Evolutionary conservation across 2,797 vertebrate genomes (phyloP), one percentile per base, ranked within the genome.

Genomic region (Melanotaenia boesemani): DNA sequence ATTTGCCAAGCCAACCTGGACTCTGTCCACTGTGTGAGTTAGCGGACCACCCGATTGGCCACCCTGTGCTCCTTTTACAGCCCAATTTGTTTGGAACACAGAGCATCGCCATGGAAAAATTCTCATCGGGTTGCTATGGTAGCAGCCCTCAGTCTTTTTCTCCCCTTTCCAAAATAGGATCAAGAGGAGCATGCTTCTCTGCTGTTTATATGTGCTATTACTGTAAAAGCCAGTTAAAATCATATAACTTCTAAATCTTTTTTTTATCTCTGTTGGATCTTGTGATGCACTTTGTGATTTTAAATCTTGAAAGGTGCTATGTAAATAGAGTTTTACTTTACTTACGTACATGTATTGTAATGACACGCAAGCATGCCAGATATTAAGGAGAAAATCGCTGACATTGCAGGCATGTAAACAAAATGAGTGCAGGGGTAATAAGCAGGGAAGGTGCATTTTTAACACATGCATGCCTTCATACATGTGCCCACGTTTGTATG

Each of bases 41-140:
- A 46, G 68, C 28, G 22, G 81, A 74, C 72, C 67, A 84, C 88
- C 86, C 36, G 32, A 67, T 57, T 83, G 83, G 88, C 59, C 52
- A 32, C 77, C 84, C 77, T n/a, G 46, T 61, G 61, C 79, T 91
- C 76, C 84, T 87, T 84, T 86, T 67, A 44, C 86, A 77, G 86
- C 72, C 89, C 91, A 93, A 93, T 94, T 95, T 92, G 91, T 93
- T 93, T 89, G 81, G 75, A 90, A 82, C 87, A 85, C 86, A 81
- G 76, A 80, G 67, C 80, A 85, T 88, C n/a, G 57, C 83, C 86
- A 89, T 90, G 91, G 91, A 89, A 76, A 93, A 85, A 77, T 84
- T 89, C 87, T 84, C 58, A 57, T 68, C 68, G 77, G 6, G 87
- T 93, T 93, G 90, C 91, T 87, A 90, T 92, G 90, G 89, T 22